These are phyloP conservation scores for Coboldia fuscipes DNA, from an alignment of 1,140 invertebrate genomes.

Conservation along the genomic window DNA sequence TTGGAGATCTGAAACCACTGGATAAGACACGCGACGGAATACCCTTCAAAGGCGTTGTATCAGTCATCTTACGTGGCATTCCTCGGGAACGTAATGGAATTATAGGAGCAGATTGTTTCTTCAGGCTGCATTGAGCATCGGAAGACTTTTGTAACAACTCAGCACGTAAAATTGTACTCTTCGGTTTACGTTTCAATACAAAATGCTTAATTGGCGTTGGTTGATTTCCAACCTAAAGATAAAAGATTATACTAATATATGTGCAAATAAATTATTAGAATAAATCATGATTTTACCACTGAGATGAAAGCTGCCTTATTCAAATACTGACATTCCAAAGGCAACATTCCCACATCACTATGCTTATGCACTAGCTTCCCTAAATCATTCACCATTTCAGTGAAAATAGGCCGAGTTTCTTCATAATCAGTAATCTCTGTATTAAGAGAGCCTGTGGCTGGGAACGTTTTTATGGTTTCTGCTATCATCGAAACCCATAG, in stretches of 20 bases:
- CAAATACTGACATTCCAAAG: slow-evolving; percentile 88
- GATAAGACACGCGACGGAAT: slow-evolving; percentile 61
- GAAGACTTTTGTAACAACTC: slow-evolving; percentile 80
- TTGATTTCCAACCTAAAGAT: slow-evolving; percentile 31
- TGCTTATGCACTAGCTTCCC: slow-evolving; percentile 69
- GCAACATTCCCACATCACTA: slow-evolving; percentile 67
- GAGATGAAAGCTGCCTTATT: slow-evolving; percentile 82
- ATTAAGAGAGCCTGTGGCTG: slow-evolving; percentile 68
- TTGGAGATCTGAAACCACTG: slow-evolving; percentile 27
- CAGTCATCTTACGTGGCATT: slow-evolving; percentile 92
- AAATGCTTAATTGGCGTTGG: slow-evolving; percentile 69
- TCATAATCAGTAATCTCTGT: slow-evolving; percentile 62
- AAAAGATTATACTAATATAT: slow-evolving; percentile 4
- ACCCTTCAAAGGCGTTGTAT: slow-evolving; percentile 82
- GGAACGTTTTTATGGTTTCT: slow-evolving; percentile 85
- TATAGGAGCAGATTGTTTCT: slow-evolving; percentile 70
- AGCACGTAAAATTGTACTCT: slow-evolving; percentile 72
- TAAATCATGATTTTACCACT: slow-evolving; percentile 34
- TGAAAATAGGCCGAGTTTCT: slow-evolving; percentile 73
- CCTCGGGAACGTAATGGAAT: slow-evolving; percentile 71
- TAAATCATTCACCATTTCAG: slow-evolving; percentile 72
- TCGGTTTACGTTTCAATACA: slow-evolving; percentile 82
- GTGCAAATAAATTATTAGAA: not conserved
- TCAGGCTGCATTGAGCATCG: slow-evolving; percentile 72
- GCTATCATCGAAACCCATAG: slow-evolving; percentile 93